These are phyloP conservation scores for Blomia tropicalis DNA, from an alignment of 2,888 invertebrate species.

Conservation along the genomic window DNA sequence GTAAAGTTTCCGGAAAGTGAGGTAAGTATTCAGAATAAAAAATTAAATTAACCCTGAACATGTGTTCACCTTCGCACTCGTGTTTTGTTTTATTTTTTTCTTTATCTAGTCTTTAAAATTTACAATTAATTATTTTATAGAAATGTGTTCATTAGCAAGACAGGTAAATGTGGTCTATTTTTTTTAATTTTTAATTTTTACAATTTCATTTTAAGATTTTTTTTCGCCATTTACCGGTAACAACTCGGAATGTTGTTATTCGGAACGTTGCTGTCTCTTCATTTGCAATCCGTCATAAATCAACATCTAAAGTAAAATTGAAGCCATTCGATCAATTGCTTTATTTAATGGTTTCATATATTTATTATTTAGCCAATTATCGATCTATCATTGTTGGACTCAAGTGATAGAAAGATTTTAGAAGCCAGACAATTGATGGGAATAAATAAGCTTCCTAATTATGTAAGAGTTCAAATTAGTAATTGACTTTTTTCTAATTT, in stretches of 20 bases:
- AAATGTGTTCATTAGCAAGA: conserved; percentile 5
- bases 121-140: background rate
- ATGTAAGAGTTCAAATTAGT: background rate
- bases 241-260: no score
- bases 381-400: background rate
- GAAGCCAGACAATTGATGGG: background rate
- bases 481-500: background rate
- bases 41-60: no score
- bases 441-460: background rate
- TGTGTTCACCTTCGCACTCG: no score
- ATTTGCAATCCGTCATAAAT: no score
- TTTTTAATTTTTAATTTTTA: background rate
- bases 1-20: no score
- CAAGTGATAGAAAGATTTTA: background rate
- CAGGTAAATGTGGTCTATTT: background rate
- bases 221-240: background rate
- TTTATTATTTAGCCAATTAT: conserved; percentile 2
- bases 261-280: no score
- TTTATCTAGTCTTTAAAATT: background rate
- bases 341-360: no score
- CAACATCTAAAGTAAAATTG: no score
- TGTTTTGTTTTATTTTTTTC: background rate
- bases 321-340: no score
- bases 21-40: no score
- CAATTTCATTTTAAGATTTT: background rate